Evolutionary conservation across 2,888 invertebrate genomes (phyloP), one percentile per base, ranked within the genome.

Genomic region (Polydrusus tereticollis): DNA sequence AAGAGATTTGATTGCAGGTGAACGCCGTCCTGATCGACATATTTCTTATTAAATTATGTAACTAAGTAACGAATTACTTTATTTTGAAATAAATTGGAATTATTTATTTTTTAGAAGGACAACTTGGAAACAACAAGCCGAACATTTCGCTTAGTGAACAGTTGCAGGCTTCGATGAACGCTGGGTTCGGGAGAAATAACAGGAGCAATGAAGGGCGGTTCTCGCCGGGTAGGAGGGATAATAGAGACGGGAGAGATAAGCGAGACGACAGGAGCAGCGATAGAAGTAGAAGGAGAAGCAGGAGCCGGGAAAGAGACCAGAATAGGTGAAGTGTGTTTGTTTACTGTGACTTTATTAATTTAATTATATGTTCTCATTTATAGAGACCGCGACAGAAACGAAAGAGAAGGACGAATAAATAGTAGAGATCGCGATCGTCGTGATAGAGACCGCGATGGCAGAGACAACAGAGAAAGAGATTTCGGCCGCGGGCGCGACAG

Each of bases 141-240:
- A 58, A 38, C 83, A 84, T 74, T 78, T 86, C 75, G 14, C 69
- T 78, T 20, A 87, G 86, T 69, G 87, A 88, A 63, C 87, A 88
- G 74, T 82, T 90, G 82, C 84, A 91, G 10, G 89, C 81, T 10
- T 75, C 79, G 0, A 70, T 80, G 66, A 77, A 78, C 21, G 76
- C 78, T 47, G 77, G 75, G 18, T 52, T 66, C 29, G 57, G 20
- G 8, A 41, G 77, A 58, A 38, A 73, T 18, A 66, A 47, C 33
- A 76, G 77, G 45, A 69, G 76, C 3, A 67, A 70, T 20, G 68
- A 72, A 16, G 16, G 45, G 5, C 43, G 62, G 0, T 71, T 71
- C 16, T 66, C 71, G 1, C 71, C 71, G 3, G 29, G 60, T 6
- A 68, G 77, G 59, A 21, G 72, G 26, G 69, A 63, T 29, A 74